These are phyloP conservation scores for Barypeithes pellucidus DNA, from an alignment of 2,888 invertebrate species.

Conservation along the genomic window DNA sequence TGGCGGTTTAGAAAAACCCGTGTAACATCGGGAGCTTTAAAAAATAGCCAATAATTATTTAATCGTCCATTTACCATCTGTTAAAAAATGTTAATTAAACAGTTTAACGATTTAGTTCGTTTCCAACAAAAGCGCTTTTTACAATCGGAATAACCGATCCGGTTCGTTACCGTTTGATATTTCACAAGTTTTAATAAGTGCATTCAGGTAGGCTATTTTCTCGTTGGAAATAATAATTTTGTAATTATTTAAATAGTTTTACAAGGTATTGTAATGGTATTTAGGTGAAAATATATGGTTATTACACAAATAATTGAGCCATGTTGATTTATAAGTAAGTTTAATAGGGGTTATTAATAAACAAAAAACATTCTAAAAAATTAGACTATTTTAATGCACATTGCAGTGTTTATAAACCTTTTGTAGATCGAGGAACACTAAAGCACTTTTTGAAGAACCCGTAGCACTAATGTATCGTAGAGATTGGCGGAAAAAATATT, in stretches of 20 bases:
- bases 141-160: not conserved
- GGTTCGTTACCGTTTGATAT: not conserved
- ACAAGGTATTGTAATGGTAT: constrained; percentile 17
- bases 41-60: too few species aligned
- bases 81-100: constrained; percentile 5
- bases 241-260: constrained; percentile 18
- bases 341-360: constrained; percentile 24
- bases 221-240: constrained; percentile 12
- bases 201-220: constrained; percentile 12
- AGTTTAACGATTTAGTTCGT: constrained; percentile 8
- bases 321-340: constrained; percentile 21
- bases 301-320: constrained; percentile 17
- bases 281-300: constrained; percentile 20
- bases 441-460: too few species aligned
- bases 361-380: constrained; percentile 21
- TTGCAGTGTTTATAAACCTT: too few species aligned
- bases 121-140: constrained; percentile 4
- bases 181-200: constrained; percentile 13
- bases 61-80: not conserved
- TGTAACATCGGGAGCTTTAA: too few species aligned
- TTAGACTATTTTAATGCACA: too few species aligned
- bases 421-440: too few species aligned
- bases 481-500: too few species aligned
- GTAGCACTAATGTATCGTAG: too few species aligned
- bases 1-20: too few species aligned